phyloP scores from a whole-genome alignment of 2,113 vertebrate genomes.

The Triplophysa tibetana region DNA sequence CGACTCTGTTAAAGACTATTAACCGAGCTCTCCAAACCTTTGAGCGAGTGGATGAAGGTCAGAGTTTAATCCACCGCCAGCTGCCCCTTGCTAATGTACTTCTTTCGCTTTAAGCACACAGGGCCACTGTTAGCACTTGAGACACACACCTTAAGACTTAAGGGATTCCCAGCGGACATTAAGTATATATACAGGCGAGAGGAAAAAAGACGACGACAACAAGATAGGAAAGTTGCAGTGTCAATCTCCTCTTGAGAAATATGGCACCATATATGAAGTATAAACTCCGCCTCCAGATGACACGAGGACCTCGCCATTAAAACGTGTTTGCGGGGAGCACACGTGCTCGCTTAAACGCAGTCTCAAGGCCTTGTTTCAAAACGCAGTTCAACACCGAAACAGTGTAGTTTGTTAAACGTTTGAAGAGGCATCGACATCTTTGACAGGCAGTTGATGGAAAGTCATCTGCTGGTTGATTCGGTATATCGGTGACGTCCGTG shows the following conservation, averaged over 20 bases:
- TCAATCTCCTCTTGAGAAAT: conserved; percentile 15
- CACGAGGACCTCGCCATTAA: conserved; percentile 1
- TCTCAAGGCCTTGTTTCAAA: conserved; percentile 15
- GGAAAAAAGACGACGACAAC: conserved; percentile 27
- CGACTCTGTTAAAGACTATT: conserved; percentile 36
- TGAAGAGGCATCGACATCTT: conserved; percentile 21
- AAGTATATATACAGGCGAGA: conserved; percentile 55
- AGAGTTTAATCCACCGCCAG: conserved; percentile 49
- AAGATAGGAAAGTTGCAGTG: conserved; percentile 21
- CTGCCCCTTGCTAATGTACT: conserved; percentile 46
- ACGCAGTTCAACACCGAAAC: conserved; percentile 1
- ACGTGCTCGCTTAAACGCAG: not conserved
- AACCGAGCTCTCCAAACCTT: conserved; percentile 28
- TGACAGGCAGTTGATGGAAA: conserved; percentile 43
- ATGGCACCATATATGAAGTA: conserved; percentile 32
- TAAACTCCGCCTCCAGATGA: conserved; percentile 1
- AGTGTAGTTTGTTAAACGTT: not conserved
- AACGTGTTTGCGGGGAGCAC: not conserved
- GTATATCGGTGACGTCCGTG: not conserved
- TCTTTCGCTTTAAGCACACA: conserved; percentile 45
- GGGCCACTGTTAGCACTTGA: conserved; percentile 41
- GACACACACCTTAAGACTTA: conserved; percentile 35
- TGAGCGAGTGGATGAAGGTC: conserved; percentile 28
- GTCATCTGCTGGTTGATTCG: conserved; percentile 40
- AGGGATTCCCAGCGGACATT: conserved; percentile 50